Conservation (phyloP, 1,140 invertebrate genomes). For the Caenorhabditis tropicalis region DNA sequence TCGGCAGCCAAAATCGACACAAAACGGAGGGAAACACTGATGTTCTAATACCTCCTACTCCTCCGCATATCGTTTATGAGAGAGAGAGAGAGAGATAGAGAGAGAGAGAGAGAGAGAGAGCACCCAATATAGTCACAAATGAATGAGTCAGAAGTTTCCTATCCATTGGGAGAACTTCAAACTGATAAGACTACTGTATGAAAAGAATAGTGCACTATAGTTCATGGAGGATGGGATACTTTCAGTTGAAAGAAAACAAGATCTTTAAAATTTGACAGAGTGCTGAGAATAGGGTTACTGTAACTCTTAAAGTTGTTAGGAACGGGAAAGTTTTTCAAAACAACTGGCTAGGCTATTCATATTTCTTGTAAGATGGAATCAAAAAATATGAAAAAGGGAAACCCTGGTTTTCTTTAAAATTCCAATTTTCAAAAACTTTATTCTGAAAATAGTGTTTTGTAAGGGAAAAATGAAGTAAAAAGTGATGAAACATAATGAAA, state of each 20-base stretch:
- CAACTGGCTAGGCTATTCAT: too few relatives aligned
- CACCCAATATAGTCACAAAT: neutral
- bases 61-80: neutral
- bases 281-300: neutral
- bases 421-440: too few relatives aligned
- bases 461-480: neutral
- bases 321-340: too few relatives aligned
- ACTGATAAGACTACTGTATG: too few relatives aligned
- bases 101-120: neutral
- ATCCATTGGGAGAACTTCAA: neutral
- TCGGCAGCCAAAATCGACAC: slow-evolving; percentile 23
- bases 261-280: neutral
- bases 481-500: neutral
- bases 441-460: too few relatives aligned
- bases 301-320: too few relatives aligned
- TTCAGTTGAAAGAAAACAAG: too few relatives aligned
- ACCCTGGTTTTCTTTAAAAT: too few relatives aligned
- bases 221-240: neutral
- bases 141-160: neutral
- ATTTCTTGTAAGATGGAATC: too few relatives aligned
- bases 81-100: neutral
- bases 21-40: neutral
- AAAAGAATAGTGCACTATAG: too few relatives aligned
- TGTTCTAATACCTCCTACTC: slow-evolving; percentile 34
- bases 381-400: too few relatives aligned